Conservation (phyloP, 53 echinoderm and acorn worm species). For the Zoroaster sp. region DNA sequence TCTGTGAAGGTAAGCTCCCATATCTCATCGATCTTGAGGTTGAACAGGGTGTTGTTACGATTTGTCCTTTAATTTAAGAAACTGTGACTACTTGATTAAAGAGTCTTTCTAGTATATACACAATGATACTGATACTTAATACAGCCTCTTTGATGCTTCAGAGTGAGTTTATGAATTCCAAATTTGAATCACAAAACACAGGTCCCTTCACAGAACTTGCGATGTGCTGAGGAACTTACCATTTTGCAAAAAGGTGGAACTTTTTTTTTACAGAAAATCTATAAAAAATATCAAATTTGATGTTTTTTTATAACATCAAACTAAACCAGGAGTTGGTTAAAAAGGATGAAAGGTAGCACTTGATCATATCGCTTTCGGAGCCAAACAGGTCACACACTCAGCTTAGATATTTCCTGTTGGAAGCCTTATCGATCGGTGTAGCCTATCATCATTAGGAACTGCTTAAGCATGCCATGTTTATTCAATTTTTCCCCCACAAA, state of each 20-base stretch:
- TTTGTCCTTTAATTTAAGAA: background rate
- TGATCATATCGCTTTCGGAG: background rate
- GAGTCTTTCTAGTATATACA: background rate
- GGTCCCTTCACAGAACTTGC: no score
- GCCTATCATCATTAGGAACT: background rate
- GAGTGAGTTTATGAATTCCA: no score
- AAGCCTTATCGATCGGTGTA: background rate
- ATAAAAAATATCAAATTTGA: no score
- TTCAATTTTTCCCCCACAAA: background rate
- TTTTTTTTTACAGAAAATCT: no score
- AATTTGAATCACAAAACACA: no score
- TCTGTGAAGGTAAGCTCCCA: background rate
- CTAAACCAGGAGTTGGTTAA: background rate
- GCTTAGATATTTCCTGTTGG: background rate
- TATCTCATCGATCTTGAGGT: constrained; percentile 22
- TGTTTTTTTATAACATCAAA: background rate
- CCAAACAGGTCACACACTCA: background rate
- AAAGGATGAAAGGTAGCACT: background rate
- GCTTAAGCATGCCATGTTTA: background rate
- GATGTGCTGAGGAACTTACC: no score
- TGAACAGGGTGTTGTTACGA: background rate
- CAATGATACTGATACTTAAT: background rate
- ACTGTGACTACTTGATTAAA: background rate
- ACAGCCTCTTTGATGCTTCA: background rate
- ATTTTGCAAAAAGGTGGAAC: no score